phyloP scores from a whole-genome alignment of 53 echinoderm and acorn worm genomes.

The Holothuria scabra region DNA sequence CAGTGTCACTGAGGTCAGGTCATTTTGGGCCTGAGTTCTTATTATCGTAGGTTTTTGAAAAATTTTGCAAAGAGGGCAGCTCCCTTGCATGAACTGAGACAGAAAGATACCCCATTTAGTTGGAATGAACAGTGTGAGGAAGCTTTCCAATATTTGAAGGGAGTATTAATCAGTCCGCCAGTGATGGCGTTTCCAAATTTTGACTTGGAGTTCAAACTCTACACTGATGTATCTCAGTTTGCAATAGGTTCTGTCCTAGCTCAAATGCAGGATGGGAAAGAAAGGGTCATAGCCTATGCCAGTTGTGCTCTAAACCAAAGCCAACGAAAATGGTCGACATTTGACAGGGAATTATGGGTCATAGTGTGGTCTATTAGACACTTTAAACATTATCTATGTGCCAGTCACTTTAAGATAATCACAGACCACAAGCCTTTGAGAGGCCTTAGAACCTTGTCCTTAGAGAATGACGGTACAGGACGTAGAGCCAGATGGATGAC shows the following conservation, averaged over 20 bases:
- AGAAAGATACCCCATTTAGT: constrained; percentile 43
- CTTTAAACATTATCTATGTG: constrained; percentile 42
- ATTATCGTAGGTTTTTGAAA: constrained; percentile 26
- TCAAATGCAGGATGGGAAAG: constrained; percentile 42
- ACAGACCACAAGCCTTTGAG: constrained; percentile 47
- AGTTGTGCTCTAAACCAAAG: constrained; percentile 23
- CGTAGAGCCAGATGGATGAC: constrained; percentile 63
- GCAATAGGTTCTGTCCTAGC: constrained; percentile 62
- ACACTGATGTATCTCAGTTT: constrained; percentile 51
- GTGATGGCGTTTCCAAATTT: too few species aligned
- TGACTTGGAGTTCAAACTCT: too few species aligned
- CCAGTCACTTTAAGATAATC: background rate
- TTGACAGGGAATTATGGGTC: constrained; percentile 58
- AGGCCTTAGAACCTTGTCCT: constrained; percentile 60
- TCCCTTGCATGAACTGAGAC: background rate
- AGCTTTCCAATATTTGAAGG: constrained; percentile 31
- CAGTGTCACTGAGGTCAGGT: constrained; percentile 8
- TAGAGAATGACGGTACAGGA: constrained; percentile 55
- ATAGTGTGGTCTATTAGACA: constrained; percentile 62
- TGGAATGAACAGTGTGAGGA: constrained; percentile 46
- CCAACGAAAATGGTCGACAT: constrained; percentile 52
- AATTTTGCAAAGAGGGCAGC: background rate
- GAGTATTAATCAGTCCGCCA: constrained; percentile 44
- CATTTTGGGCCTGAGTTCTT: constrained; percentile 22
- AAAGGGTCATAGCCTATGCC: constrained; percentile 66